phyloP scores from a whole-genome alignment of 2,113 vertebrate species.

The Corynorhinus townsendii region DNA sequence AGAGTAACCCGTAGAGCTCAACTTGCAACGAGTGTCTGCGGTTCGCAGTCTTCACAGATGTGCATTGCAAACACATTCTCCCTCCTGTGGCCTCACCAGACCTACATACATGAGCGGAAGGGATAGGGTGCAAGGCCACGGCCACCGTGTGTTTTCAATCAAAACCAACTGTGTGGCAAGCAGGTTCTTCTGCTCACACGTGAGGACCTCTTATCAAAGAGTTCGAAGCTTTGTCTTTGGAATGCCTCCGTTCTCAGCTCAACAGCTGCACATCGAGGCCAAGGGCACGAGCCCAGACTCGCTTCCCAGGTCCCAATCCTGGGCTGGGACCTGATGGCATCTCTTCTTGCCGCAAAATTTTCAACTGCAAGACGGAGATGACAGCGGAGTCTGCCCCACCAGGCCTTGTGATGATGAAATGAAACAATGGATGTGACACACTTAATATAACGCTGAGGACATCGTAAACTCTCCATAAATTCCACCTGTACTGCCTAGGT shows the following conservation, averaged over 20 bases:
- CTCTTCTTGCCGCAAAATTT: background rate
- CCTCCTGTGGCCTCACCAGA: background rate
- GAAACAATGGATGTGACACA: background rate
- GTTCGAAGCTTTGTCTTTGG: background rate
- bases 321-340: background rate
- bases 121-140: background rate
- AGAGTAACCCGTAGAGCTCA: background rate
- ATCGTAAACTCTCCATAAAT: background rate
- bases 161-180: background rate
- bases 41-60: background rate
- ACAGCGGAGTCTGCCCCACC: background rate
- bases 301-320: background rate
- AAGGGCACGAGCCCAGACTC: background rate
- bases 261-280: background rate
- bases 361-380: background rate
- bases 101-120: background rate
- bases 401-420: background rate
- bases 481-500: background rate
- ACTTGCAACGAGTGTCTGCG: background rate
- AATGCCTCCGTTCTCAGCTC: background rate
- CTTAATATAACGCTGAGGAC: background rate
- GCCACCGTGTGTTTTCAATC: fast-evolving
- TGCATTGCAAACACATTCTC: background rate
- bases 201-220: background rate
- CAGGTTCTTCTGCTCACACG: background rate